Base-by-base conservation (phyloP, 2,797 vertebrate genomes). In the Gadopsis bispinosus region DNA sequence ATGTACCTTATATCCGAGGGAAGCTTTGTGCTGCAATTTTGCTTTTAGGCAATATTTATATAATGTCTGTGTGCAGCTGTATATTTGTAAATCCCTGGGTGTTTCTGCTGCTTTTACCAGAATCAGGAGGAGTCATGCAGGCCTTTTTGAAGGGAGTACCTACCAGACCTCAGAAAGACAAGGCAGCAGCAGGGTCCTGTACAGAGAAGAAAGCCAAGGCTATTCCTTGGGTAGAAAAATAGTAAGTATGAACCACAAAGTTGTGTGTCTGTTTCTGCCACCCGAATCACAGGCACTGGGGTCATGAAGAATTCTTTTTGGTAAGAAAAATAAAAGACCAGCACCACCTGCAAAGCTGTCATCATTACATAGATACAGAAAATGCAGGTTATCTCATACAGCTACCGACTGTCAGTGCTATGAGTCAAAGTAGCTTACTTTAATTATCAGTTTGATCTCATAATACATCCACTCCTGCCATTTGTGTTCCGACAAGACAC, bases 151-250 rank as follows among this genome's bases (percentile, higher is more conserved):
- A 98, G 93, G 97, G 97, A 69, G 83, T 94, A 0, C 81, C 95
- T 35, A 88, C 92, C 48, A 97, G 95, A 89, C 31, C 92, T 13
- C 80, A 93, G 69, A 99, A 96, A 84, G 97, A 97, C 39, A 96
- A 96, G 79, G 86, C 88, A 16, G 41, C 91, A 20, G 92, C 96
- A 1, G 96, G 96, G 22, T 86, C 92, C 83, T 95, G 95, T 71
- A 92, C 94, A 50, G 97, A 99, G 72, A 98, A 96, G 92, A 97
- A 92, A 73, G 84, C 82, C 77, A 97, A 90, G 63, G 92, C 95
- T 16, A 45, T 98, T 11, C 98, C 98, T 0, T 99, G 98, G 98
- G 98, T 99, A 61, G 98, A 99, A 87, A 99, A 99, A 95, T 99
- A 99, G 98, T 98, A 96, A 96, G 97, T 89, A 33, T 75, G 2